Base-by-base conservation (phyloP, 2,113 vertebrate genomes). In the Anoura caudifer region DNA sequence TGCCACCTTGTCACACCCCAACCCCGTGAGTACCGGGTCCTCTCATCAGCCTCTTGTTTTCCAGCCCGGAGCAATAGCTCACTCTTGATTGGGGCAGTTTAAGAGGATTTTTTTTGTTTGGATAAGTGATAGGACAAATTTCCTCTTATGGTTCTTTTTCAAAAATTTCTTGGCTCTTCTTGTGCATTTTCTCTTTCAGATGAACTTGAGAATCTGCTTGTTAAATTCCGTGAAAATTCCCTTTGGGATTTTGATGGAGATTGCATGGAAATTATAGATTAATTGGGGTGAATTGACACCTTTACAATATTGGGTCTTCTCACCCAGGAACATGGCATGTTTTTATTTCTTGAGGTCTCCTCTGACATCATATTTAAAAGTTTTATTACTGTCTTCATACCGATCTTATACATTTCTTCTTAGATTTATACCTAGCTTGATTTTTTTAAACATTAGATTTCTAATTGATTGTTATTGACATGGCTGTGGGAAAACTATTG, bases 131-230 rank as follows among this genome's bases (percentile, higher is more conserved):
- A 81, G 95, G 38, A 70, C 38, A 54, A 12, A 43, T 92, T 88
- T 96, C 90, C 59, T 93, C 81, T 90, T 83, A 24, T 4, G 17
- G 8, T 87, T 76, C 87, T 94, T 93, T 91, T 88, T 80, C 73
- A 76, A 94, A 96, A 81, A 26, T 61, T 81, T 86, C 83, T 94
- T 92, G 92, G 92, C 81, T 95, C n/a, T 77, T 94, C 69, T 93
- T 50, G n/a, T 69, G 83, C 61, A 59, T 96, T 96, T 95, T 95
- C 91, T 95, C 79, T 97, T 97, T 95, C 94, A 89, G 94, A 56
- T 97, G 92, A 96, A 89, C 87, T 96, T 95, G 87, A 95, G 79
- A 91, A 79, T 91, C 90, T 86, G 65, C 95, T 94, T 88, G 26
- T 77, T 95, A 79, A 91, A 90, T 94, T 93, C 83, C 94, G 73